Evolutionary conservation across 2,797 vertebrate genomes (phyloP), one percentile per base, ranked within the genome.

Genomic region (Neomorphus geoffroyi): DNA sequence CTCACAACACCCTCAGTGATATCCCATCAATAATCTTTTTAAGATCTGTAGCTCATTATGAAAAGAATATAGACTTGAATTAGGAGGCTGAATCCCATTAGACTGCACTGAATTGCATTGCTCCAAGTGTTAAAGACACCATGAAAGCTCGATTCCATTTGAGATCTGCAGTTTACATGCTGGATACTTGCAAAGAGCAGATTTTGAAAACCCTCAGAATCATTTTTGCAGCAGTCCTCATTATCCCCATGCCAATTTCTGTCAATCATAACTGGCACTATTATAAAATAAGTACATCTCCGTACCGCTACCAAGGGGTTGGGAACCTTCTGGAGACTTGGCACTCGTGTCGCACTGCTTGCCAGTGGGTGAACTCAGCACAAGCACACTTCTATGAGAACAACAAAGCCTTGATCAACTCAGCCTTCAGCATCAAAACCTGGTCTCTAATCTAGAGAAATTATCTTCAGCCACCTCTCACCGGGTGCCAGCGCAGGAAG

Each of bases 221-320:
- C 28, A 48, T 53, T 94, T 93, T 43, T 83, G 71, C 80, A 69
- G 66, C 66, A 64, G 41, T 7, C 35, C 80, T 95, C 92, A 77
- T 97, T 96, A 95, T 73, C 72, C 41, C 74, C 92, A 93, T 94
- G 91, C 88, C 70, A 93, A 88, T 88, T 77, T 35, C 92, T 93
- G 92, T 86, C 96, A 96, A n/a, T 96, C 95, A 96, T 11, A 45
- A 46, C 77, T 45, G 39, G 66, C 80, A 62, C 60, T 32, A 37
- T 48, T 32, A 37, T 41, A 41, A 93, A 90, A 94, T 66, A 87
- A 90, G 81, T 91, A 60, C 93, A 54, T 21, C 67, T 58, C 50
- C 37, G 11, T 28, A 45, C 51, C 0, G 0, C 66, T 73, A 39
- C 33, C 54, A 73, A 80, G 62, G 66, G 78, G 35, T 84, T 48